Conservation (phyloP, 2,797 vertebrate genomes). For the Pitangus sulphuratus region DNA sequence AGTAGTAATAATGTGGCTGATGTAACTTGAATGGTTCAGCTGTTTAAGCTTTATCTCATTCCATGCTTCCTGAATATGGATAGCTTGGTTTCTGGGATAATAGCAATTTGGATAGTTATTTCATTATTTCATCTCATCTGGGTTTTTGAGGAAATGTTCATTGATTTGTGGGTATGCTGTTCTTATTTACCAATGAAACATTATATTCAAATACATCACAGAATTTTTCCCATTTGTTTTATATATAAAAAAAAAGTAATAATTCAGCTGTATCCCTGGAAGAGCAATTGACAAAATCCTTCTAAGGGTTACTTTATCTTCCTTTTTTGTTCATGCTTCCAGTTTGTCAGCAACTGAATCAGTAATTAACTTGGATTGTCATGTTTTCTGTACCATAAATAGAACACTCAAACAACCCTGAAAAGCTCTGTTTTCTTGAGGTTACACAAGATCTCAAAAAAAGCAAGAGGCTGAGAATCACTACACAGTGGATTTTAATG, state of each 20-base stretch:
- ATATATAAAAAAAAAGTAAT: background rate
- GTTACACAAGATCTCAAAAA: conserved; percentile 36
- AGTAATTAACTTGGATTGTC: conserved; percentile 34
- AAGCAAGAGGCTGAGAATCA: background rate
- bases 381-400: conserved; percentile 30
- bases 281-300: conserved; percentile 8
- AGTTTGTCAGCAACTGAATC: conserved; percentile 27
- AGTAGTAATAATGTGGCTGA: background rate
- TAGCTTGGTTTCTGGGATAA: conserved; percentile 23
- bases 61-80: background rate
- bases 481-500: background rate
- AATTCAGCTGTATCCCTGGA: background rate
- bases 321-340: background rate
- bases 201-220: background rate
- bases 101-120: conserved; percentile 3
- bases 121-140: conserved; percentile 41
- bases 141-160: conserved; percentile 38
- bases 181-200: conserved; percentile 41
- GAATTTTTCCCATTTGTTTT: background rate
- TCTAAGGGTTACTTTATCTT: background rate
- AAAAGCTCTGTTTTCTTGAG: conserved; percentile 29
- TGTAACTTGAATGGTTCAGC: background rate
- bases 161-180: conserved; percentile 24
- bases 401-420: conserved; percentile 17
- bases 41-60: conserved; percentile 22